Base-by-base conservation (phyloP, 2,113 vertebrate genomes). In the Brevimyrus niger region DNA sequence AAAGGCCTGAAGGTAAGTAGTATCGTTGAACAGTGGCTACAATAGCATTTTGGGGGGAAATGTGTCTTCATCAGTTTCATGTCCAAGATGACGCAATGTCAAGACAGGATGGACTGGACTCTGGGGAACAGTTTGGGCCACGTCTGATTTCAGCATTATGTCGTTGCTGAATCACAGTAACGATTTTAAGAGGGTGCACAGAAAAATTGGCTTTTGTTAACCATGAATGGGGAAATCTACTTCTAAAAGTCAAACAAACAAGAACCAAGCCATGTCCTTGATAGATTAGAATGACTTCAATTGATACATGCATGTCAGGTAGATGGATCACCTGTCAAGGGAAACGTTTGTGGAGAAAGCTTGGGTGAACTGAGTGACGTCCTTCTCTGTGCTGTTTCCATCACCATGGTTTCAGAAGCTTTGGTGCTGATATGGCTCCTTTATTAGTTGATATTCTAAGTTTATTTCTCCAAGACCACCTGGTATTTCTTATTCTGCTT, bases 81-180 rank as follows among this genome's bases (percentile, higher is more conserved):
- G 55, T 21, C 87, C 51, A 65, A 90, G 47, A 44, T 87, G 83
- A 87, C 84, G 80, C 2, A 89, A 50, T 4, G 65, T 89, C 89
- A 61, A 90, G 42, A 61, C 55, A 9, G 55, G 55, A 55, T 2
- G 53, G 53, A 90, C 46, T 48, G 89, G 86, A 89, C 38, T 88
- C 1, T 47, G 27, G 1, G 38, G 47, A 38, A 31, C 87, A 87
- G 47, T 31, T 42, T 3, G 8, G 47, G 17, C 73, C n/a, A 76
- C 31, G 47, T 23, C 65, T 46, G 42, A 11, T 53, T 86, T 53
- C 3, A 69, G 27, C 23, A 42, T 9, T 38, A 10, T 82, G 15
- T 11, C 17, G 23, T 17, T 83, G 86, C 48, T 82, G 31, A 31
- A 9, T 86, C 5, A 46, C 38, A 84, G 44, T 9, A 23, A 42